phyloP scores from a whole-genome alignment of 92 coral and sea anemone species.

The Palythoa heliodiscus region DNA sequence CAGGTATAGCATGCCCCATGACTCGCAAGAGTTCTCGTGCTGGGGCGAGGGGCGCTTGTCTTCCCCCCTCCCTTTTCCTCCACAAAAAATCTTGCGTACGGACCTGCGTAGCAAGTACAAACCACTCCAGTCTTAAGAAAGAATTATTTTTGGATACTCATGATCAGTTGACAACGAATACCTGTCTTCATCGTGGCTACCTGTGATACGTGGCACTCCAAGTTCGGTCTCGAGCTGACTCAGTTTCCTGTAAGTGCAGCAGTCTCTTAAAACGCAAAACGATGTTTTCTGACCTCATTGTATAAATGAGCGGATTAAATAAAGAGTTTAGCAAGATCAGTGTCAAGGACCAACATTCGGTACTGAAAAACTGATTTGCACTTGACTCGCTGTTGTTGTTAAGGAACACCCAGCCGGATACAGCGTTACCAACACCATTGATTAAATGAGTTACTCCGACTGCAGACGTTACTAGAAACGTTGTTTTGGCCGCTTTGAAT shows the following conservation, averaged over 20 bases:
- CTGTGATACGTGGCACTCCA: neutral
- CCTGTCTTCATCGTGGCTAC: too few relatives aligned
- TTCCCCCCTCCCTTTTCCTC: too few relatives aligned
- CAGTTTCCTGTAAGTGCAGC: neutral
- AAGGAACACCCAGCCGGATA: neutral
- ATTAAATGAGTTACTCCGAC: neutral
- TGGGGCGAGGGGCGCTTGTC: too few relatives aligned
- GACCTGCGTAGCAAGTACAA: too few relatives aligned
- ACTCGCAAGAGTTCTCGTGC: too few relatives aligned
- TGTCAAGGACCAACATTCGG: constrained; percentile 18
- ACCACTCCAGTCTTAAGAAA: too few relatives aligned
- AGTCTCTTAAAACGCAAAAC: neutral
- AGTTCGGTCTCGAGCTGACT: neutral
- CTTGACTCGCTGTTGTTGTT: neutral
- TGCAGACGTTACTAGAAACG: neutral
- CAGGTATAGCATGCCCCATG: too few relatives aligned
- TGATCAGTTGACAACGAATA: too few relatives aligned
- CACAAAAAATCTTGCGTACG: too few relatives aligned
- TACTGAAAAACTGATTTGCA: neutral
- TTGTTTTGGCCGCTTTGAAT: constrained; percentile 32
- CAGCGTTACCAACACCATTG: neutral
- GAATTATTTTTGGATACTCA: too few relatives aligned
- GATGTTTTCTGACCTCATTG: constrained; percentile 19
- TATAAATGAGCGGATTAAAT: constrained; percentile 6
- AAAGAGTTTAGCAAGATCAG: constrained; percentile 20